Evolutionary conservation across 2,113 vertebrate species (phyloP).

Genomic region (Hemichromis elongatus): DNA sequence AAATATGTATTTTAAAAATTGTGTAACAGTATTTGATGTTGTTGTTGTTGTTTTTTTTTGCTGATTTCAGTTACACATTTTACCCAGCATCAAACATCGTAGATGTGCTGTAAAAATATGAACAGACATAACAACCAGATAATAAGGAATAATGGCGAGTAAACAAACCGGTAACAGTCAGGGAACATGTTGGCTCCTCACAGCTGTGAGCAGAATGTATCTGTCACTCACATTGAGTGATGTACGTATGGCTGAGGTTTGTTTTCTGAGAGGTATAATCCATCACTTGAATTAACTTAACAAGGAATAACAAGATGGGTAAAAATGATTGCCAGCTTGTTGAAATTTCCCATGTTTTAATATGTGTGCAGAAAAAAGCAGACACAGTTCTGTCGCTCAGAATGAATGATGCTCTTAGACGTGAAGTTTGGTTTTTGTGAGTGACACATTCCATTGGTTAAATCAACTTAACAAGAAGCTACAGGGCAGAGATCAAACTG

Average conservation of each 20-base stretch:
- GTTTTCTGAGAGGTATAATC: constrained; percentile 6
- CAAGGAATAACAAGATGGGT: background rate
- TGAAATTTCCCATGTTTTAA: background rate
- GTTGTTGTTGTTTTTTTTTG: background rate
- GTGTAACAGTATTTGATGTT: background rate
- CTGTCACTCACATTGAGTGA: background rate
- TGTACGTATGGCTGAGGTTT: background rate
- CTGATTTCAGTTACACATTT: background rate
- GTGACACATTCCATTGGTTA: background rate
- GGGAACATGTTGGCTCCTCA: background rate
- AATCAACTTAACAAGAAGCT: background rate
- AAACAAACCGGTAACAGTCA: background rate
- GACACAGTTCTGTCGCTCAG: background rate
- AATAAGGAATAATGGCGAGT: background rate
- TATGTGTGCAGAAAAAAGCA: background rate
- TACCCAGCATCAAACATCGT: background rate
- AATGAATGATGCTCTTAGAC: background rate
- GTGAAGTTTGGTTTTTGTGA: background rate
- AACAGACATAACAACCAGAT: background rate
- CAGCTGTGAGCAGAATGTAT: background rate
- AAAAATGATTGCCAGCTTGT: background rate
- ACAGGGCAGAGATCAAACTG: background rate
- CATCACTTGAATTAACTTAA: constrained; percentile 10
- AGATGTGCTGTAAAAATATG: background rate
- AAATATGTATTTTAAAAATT: background rate